Evolutionary conservation across 2,888 invertebrate species (phyloP).

Genomic region (Papilio demoleus): DNA sequence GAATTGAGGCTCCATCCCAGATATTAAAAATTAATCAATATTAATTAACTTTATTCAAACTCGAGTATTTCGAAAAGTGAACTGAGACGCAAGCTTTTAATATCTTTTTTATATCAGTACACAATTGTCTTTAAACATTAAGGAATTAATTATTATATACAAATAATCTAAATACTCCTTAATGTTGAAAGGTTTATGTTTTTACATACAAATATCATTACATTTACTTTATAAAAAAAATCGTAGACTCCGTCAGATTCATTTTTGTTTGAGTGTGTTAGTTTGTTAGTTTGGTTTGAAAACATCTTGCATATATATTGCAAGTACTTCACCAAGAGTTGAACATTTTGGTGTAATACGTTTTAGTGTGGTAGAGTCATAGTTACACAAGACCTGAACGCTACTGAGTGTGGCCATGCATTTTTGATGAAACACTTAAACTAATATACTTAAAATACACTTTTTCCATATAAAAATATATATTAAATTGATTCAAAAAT

Average conservation of each 20-base stretch:
- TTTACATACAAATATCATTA: slow-evolving; percentile 29
- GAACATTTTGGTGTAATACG: slow-evolving; percentile 45
- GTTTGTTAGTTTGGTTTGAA: slow-evolving; percentile 29
- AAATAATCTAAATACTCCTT: slow-evolving; percentile 23
- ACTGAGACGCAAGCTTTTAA: slow-evolving; percentile 71
- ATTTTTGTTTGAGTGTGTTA: slow-evolving; percentile 37
- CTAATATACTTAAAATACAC: slow-evolving; percentile 17
- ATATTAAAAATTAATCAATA: slow-evolving; percentile 41
- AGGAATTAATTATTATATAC: slow-evolving; percentile 26
- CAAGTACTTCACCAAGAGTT: slow-evolving; percentile 41
- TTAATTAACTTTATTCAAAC: slow-evolving; percentile 35
- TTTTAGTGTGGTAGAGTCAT: slow-evolving; percentile 53
- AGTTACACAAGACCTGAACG: slow-evolving; percentile 69
- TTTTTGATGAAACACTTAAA: slow-evolving; percentile 62
- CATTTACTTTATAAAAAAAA: slow-evolving; percentile 28
- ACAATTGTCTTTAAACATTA: slow-evolving; percentile 37
- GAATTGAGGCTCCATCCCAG: slow-evolving; percentile 59
- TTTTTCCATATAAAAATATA: slow-evolving; percentile 22
- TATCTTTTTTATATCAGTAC: slow-evolving; percentile 39
- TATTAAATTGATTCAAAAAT: slow-evolving; percentile 58
- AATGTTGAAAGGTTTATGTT: slow-evolving; percentile 32
- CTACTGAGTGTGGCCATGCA: slow-evolving; percentile 77
- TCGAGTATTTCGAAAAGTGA: slow-evolving; percentile 49
- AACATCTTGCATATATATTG: slow-evolving; percentile 41
- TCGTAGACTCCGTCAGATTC: slow-evolving; percentile 21